phyloP scores from a whole-genome alignment of 2,113 vertebrate species.

The Numida meleagris region DNA sequence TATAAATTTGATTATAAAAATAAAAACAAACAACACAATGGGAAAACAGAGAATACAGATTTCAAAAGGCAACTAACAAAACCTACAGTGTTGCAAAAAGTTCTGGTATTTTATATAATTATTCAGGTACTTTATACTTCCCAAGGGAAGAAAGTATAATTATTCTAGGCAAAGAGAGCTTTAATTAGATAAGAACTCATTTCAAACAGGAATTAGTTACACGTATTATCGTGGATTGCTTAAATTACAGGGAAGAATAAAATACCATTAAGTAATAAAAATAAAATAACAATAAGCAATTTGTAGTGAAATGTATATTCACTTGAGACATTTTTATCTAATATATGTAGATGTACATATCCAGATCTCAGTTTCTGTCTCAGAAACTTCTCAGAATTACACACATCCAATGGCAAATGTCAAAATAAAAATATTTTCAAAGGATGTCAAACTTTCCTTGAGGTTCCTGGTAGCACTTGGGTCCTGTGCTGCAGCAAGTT shows the following conservation, averaged over 20 bases:
- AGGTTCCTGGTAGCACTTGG: not conserved
- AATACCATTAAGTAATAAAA: not conserved
- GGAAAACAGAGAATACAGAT: not conserved
- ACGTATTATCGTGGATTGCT: not conserved
- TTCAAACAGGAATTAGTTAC: not conserved
- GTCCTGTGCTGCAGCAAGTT: not conserved
- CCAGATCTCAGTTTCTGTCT: not conserved
- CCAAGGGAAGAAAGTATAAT: not conserved
- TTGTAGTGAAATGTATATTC: not conserved
- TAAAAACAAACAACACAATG: not conserved
- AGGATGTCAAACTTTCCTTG: not conserved
- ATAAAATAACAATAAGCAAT: not conserved
- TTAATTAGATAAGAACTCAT: not conserved
- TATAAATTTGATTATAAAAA: not conserved
- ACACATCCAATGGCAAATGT: not conserved
- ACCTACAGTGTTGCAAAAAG: not conserved
- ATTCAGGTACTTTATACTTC: not conserved
- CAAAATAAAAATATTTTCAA: not conserved
- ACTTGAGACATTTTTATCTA: not conserved
- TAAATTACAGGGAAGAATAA: not conserved
- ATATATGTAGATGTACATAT: not conserved
- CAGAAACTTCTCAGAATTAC: not conserved
- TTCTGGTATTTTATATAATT: not conserved
- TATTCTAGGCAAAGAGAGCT: not conserved
- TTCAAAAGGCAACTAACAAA: not conserved